Evolutionary conservation across 2,888 invertebrate genomes (phyloP).

Genomic region (Drosophila recens): DNA sequence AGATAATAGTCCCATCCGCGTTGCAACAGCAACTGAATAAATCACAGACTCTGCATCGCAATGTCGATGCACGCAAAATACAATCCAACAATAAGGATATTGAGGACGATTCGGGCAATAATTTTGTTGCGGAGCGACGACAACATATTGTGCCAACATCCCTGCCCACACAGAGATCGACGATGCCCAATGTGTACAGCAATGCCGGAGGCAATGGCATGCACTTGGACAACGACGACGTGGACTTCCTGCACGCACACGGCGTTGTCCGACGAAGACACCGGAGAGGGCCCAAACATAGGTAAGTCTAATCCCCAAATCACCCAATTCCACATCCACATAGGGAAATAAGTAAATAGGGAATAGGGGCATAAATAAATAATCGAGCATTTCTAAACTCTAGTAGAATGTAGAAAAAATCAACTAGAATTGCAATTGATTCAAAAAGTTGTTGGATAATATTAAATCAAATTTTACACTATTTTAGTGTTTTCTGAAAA

Average conservation of each 20-base stretch:
- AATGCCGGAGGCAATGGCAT: constrained; percentile 85
- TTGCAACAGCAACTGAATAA: constrained; percentile 67
- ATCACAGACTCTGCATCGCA: constrained; percentile 76
- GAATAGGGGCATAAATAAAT: too few species aligned
- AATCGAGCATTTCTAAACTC: too few species aligned
- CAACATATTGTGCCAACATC: constrained; percentile 83
- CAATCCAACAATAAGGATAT: constrained; percentile 86
- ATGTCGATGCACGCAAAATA: constrained; percentile 84
- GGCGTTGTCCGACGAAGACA: constrained; percentile 83
- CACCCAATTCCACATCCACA: neutral
- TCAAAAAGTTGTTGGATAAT: too few species aligned
- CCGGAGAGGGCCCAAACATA: constrained; percentile 83
- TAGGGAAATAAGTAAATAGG: neutral
- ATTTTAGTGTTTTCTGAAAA: too few species aligned
- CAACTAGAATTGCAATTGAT: too few species aligned
- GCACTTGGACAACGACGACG: constrained; percentile 84
- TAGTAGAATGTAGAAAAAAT: too few species aligned
- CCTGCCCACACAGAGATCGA: constrained; percentile 83
- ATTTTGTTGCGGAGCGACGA: constrained; percentile 84
- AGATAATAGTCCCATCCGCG: constrained; percentile 9
- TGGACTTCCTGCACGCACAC: constrained; percentile 83
- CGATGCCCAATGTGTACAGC: constrained; percentile 84
- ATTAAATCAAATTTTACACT: too few species aligned
- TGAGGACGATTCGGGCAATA: constrained; percentile 84
- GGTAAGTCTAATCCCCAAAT: constrained; percentile 64